Evolutionary conservation across 2,113 vertebrate species (phyloP), one percentile per base, ranked within the genome.

Genomic region (Oryzias javanicus): DNA sequence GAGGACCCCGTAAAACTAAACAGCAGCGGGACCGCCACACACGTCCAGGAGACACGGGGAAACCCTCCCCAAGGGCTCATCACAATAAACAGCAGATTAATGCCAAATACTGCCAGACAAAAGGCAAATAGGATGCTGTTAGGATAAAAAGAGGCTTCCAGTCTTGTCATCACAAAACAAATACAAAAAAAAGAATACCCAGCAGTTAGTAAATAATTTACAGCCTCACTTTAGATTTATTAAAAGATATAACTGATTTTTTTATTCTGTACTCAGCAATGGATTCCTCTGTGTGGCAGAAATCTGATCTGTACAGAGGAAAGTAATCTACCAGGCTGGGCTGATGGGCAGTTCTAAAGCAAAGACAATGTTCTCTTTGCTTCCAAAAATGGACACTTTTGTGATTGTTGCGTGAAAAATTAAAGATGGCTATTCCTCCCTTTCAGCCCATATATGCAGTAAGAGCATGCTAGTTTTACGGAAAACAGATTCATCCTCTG

Each of bases 71-170:
- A 5, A 55, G 84, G 79, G 78, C 82, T 89, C 82, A 18, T 88
- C 88, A 86, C 85, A 88, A 77, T 62, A 78, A 90, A 86, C 71
- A 84, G 81, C 50, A 79, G 80, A 87, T 88, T 85, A 82, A 84
- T 88, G 83, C 63, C 75, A 80, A 86, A 82, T 82, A 81, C 86
- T 65, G 80, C 74, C 60, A 76, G 85, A 86, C 74, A 87, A 48
- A 60, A 49, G 63, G 84, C 60, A 55, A 64, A 76, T 53, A 64
- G 40, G 74, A 74, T 20, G 51, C 60, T 67, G 63, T 72, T 61
- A 76, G 58, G 69, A 61, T 42, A 42, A 55, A 74, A 51, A 79
- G 67, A 66, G 25, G 60, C 67, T 63, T 64, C 66, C 73, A 80
- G 76, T 17, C 8, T 13, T 19, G 76, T 56, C 42, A 50, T 76